Conservation (phyloP, 1,140 invertebrate genomes). For the Hypsibius dujardini region DNA sequence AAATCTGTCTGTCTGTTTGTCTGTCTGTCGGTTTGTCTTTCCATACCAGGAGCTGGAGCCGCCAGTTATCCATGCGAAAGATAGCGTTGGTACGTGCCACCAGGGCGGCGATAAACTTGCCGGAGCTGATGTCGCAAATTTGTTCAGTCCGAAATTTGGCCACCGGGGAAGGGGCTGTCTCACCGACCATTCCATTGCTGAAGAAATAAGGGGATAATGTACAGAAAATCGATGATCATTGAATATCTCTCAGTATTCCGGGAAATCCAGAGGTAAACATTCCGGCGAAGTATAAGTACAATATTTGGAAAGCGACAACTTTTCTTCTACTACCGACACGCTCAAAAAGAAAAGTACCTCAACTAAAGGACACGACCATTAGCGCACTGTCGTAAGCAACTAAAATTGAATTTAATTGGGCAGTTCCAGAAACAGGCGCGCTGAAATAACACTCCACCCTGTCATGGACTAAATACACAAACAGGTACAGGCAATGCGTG, state of each 20-base stretch:
- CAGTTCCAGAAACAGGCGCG: too few species aligned
- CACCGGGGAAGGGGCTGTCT: slow-evolving; percentile 12
- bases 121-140: slow-evolving; percentile 12
- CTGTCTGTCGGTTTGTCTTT: not conserved
- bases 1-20: too few species aligned
- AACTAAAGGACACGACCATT: not conserved
- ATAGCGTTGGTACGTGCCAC: not conserved
- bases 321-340: not conserved
- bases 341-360: not conserved
- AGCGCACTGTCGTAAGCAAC: not conserved
- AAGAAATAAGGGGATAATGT: not conserved
- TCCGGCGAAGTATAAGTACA: too few species aligned
- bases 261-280: too few species aligned
- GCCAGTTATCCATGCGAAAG: slow-evolving; percentile 12
- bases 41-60: not conserved
- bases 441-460: too few species aligned
- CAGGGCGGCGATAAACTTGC: slow-evolving; percentile 15
- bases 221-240: too few species aligned
- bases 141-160: slow-evolving; percentile 7
- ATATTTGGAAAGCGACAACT: too few species aligned
- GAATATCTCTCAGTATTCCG: too few species aligned
- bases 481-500: too few species aligned
- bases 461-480: too few species aligned
- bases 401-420: too few species aligned
- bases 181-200: not conserved